Evolutionary conservation across 2,113 vertebrate genomes (phyloP).

Genomic region (Nymphicus hollandicus): DNA sequence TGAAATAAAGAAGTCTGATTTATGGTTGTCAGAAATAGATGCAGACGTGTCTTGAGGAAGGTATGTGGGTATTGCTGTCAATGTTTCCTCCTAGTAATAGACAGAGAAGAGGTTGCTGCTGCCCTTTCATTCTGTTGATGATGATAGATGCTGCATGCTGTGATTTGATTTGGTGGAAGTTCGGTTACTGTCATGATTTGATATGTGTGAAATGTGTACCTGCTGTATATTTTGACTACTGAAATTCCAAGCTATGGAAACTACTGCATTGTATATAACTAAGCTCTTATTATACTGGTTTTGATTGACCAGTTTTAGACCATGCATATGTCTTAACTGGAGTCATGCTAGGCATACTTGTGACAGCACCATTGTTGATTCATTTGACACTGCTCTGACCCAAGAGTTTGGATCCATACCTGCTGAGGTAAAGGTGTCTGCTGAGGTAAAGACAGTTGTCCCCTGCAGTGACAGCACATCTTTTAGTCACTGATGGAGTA

Average conservation of each 20-base stretch:
- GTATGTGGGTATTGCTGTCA: not conserved
- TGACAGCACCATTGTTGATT: not conserved
- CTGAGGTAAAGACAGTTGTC: not conserved
- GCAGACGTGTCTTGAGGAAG: not conserved
- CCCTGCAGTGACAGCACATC: not conserved
- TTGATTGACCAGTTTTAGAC: not conserved
- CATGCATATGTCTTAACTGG: not conserved
- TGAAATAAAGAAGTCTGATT: not conserved
- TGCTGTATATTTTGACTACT: not conserved
- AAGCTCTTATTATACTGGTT: not conserved
- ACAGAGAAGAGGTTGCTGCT: not conserved
- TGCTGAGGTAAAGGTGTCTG: not conserved
- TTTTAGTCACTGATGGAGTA: not conserved
- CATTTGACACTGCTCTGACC: not conserved
- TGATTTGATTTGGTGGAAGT: not conserved
- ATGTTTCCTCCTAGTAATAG: not conserved
- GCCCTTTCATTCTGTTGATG: not conserved
- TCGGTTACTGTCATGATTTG: not conserved
- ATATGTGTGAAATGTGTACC: not conserved
- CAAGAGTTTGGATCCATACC: not conserved
- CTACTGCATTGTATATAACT: not conserved
- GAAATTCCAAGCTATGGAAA: not conserved
- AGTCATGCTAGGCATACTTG: not conserved
- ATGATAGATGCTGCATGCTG: not conserved
- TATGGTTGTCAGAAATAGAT: not conserved